Percentiles rank a stretch among this genome's conserved stretches.
Evolutionary conservation across 2,888 invertebrate species (phyloP).

Genomic region (Dyspetes luteomarginatus): DNA sequence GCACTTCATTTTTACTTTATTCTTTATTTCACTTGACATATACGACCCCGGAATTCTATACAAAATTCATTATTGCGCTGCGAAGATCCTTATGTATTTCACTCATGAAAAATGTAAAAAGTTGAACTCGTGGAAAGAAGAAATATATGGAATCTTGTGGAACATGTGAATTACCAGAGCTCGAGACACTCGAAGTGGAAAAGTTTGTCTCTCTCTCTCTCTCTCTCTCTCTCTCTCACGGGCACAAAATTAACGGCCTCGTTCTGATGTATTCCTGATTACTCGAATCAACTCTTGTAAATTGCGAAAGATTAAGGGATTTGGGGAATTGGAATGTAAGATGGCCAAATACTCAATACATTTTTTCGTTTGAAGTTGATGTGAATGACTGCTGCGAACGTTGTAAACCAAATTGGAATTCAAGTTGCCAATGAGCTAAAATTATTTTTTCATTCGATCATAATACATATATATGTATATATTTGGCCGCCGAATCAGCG

Average conservation of each 20-base stretch:
- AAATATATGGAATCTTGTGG: conserved; percentile 13
- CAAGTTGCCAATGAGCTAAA: too few relatives aligned
- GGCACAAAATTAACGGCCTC: conserved; percentile 14
- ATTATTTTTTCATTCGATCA: too few relatives aligned
- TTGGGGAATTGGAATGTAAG: too few relatives aligned
- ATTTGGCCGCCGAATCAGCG: too few relatives aligned
- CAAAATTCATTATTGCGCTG: conserved; percentile 35
- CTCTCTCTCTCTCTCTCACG: conserved; percentile 16
- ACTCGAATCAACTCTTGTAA: conserved; percentile 14
- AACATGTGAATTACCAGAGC: conserved; percentile 28
- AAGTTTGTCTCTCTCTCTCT: too few relatives aligned
- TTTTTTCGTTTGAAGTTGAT: too few relatives aligned
- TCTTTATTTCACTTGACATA: conserved; percentile 35
- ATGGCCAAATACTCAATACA: too few relatives aligned
- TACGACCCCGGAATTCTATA: conserved; percentile 26
- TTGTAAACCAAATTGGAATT: too few relatives aligned
- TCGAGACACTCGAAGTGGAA: not conserved
- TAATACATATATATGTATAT: too few relatives aligned
- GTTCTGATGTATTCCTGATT: not conserved
- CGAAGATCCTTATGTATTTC: conserved; percentile 1
- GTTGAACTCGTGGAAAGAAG: not conserved
- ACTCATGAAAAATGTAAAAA: conserved; percentile 27
- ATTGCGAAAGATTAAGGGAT: not conserved
- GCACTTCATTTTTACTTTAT: conserved; percentile 43
- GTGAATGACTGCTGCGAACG: too few relatives aligned